phyloP scores from a whole-genome alignment of 2,797 vertebrate species.

The Fistularia tabacaria region DNA sequence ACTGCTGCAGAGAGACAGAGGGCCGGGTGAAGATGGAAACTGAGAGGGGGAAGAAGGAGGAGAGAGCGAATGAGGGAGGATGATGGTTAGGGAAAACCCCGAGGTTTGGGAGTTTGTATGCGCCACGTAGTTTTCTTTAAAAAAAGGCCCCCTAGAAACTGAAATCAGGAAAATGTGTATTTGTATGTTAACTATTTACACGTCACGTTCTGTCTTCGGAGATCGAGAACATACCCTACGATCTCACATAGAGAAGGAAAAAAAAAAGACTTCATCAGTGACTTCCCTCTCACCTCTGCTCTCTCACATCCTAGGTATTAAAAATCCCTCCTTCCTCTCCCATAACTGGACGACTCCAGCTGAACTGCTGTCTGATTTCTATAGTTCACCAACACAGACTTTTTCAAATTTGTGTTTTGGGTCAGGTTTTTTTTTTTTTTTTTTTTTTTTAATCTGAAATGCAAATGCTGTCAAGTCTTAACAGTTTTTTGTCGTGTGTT shows the following conservation, averaged over 20 bases:
- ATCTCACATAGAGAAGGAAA: slow-evolving; percentile 36
- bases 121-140: slow-evolving; percentile 31
- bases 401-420: slow-evolving; percentile 13
- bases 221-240: slow-evolving; percentile 37
- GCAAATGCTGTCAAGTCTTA: slow-evolving; percentile 2
- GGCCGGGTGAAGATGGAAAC: slow-evolving; percentile 31
- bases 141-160: slow-evolving; percentile 42
- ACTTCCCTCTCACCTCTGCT: slow-evolving; percentile 33
- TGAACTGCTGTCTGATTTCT: slow-evolving; percentile 73
- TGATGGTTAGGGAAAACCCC: slow-evolving; percentile 14
- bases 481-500: background rate
- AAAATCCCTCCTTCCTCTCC: slow-evolving; percentile 33
- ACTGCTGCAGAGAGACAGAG: slow-evolving; percentile 54
- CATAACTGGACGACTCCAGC: slow-evolving; percentile 74
- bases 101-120: slow-evolving; percentile 51
- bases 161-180: slow-evolving; percentile 73
- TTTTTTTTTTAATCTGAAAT: too few relatives aligned
- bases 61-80: slow-evolving; percentile 25
- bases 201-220: slow-evolving; percentile 57
- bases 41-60: slow-evolving; percentile 18
- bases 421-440: background rate
- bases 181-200: slow-evolving; percentile 67
- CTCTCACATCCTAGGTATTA: slow-evolving; percentile 35
- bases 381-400: background rate
- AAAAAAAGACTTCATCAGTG: slow-evolving; percentile 28